Evolutionary conservation across 2,113 vertebrate genomes (phyloP).

Genomic region (Emydocephalus ijimae): DNA sequence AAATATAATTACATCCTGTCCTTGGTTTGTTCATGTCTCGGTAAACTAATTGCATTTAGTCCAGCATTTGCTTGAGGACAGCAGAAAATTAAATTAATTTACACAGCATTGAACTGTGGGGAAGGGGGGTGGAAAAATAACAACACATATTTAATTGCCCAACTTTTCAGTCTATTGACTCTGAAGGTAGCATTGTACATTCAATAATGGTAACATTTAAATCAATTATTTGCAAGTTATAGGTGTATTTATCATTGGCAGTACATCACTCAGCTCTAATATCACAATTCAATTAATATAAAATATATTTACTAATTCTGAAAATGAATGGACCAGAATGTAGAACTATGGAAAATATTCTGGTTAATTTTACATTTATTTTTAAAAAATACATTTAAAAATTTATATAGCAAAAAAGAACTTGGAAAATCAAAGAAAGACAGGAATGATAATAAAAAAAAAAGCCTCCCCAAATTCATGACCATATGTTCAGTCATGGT

Average conservation of each 20-base stretch:
- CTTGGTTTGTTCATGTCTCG: conserved; percentile 53
- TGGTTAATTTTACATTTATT: conserved; percentile 10
- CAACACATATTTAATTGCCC: conserved; percentile 34
- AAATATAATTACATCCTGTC: conserved; percentile 56
- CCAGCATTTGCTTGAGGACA: conserved; percentile 54
- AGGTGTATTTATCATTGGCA: conserved; percentile 18
- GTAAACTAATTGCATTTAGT: conserved; percentile 61
- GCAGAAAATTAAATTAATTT: conserved; percentile 60
- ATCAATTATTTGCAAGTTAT: conserved; percentile 34
- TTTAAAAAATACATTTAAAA: background rate
- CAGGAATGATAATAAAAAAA: background rate
- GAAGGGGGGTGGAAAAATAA: background rate
- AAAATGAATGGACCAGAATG: conserved; percentile 25
- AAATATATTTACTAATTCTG: conserved; percentile 7
- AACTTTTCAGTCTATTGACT: conserved; percentile 37
- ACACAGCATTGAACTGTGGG: conserved; percentile 31
- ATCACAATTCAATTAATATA: conserved; percentile 15
- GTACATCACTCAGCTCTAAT: conserved; percentile 22
- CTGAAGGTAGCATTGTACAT: conserved; percentile 39
- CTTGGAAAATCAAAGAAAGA: background rate
- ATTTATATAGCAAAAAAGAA: background rate
- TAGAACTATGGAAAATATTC: conserved; percentile 18
- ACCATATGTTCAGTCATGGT: background rate
- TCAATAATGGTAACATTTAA: conserved; percentile 23
- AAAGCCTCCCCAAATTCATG: background rate